Evolutionary conservation across 2,797 vertebrate genomes (phyloP), one percentile per base, ranked within the genome.

Genomic region (Bufotes viridis): DNA sequence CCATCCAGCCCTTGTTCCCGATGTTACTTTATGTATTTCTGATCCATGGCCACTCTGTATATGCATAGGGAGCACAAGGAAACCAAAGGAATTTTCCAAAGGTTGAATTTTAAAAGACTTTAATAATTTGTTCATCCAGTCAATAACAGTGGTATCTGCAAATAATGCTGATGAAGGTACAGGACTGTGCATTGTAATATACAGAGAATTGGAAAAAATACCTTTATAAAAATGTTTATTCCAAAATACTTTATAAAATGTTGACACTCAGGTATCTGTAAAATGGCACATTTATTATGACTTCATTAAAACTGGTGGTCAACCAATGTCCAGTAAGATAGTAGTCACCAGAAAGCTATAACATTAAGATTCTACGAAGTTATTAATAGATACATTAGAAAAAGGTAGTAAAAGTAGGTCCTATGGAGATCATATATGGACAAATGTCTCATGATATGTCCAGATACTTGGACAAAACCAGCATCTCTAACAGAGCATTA

Each of bases 201-300:
- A 76, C 74, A 74, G 11, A 76, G 74, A 53, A 76, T 20, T 76
- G 74, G 22, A 76, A 76, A 76, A 76, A 53, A 76, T 29, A 57
- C 15, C 15, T 80, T 29, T 80, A 57, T 42, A 42, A 42, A 80
- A 80, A 80, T 7, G 53, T 80, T 76, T n/a, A 51, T 76, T 53
- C 74, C 22, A 76, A 76, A 76, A 76, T 76, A 76, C 74, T 76
- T 76, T 76, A 76, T 76, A 76, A 76, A 76, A 76, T 76, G 74
- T 51, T 17, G 29, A 72, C 69, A 72, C 17, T 72, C 17, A 20
- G 29, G 69, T 42, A 72, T 72, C 69, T 72, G 69, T 72, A 72
- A 51, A 76, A 76, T 76, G 49, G 74, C 42, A 72, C 29, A 42
- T 18, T 17, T 34, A 18, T 34, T 18, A 72, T 34, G 1, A 34